These are phyloP conservation scores for Drosophila mercatorum DNA, from an alignment of 2,888 invertebrate genomes.

Conservation along the genomic window DNA sequence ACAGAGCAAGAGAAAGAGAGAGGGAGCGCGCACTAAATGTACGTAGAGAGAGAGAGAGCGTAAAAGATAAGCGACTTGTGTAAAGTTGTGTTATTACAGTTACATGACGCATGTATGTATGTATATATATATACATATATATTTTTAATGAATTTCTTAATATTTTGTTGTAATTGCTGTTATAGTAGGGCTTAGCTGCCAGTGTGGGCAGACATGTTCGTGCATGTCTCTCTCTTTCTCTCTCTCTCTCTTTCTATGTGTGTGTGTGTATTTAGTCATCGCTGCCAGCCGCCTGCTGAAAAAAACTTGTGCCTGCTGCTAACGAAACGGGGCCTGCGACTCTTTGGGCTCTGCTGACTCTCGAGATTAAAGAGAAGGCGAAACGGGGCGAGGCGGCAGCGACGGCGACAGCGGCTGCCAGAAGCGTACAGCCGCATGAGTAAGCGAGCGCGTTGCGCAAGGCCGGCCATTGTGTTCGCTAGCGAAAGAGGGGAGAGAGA, in stretches of 20 bases:
- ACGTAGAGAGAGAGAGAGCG: slow-evolving; percentile 9
- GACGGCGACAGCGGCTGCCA: slow-evolving; percentile 13
- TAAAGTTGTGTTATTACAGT: slow-evolving; percentile 50
- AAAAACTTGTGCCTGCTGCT: slow-evolving; percentile 65
- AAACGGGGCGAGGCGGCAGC: slow-evolving; percentile 5
- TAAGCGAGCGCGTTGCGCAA: slow-evolving; percentile 78
- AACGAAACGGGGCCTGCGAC: slow-evolving; percentile 70
- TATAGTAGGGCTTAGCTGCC: slow-evolving; percentile 6
- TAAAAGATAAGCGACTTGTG: slow-evolving; percentile 55
- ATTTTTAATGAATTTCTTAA: slow-evolving; percentile 47
- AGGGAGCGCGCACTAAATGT: not conserved
- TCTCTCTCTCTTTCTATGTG: not conserved
- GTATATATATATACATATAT: not conserved
- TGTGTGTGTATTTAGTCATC: slow-evolving; percentile 21
- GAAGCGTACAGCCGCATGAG: slow-evolving; percentile 50
- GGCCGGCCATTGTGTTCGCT: slow-evolving; percentile 61
- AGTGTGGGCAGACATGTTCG: not conserved
- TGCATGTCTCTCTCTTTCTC: not conserved
- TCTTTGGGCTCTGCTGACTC: slow-evolving; percentile 64
- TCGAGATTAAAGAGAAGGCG: slow-evolving; percentile 59
- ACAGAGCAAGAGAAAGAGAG: slow-evolving; percentile 15
- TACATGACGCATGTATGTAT: slow-evolving; percentile 25
- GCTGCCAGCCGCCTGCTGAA: slow-evolving; percentile 57
- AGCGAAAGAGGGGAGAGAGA: slow-evolving; percentile 30
- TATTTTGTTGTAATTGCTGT: slow-evolving; percentile 37